Percentiles rank a stretch among this genome's conserved stretches.
Evolutionary conservation across 30 jellyfish, hydroid and myxozoan genomes (phyloP).

Genomic region (Chironex yamaguchii): DNA sequence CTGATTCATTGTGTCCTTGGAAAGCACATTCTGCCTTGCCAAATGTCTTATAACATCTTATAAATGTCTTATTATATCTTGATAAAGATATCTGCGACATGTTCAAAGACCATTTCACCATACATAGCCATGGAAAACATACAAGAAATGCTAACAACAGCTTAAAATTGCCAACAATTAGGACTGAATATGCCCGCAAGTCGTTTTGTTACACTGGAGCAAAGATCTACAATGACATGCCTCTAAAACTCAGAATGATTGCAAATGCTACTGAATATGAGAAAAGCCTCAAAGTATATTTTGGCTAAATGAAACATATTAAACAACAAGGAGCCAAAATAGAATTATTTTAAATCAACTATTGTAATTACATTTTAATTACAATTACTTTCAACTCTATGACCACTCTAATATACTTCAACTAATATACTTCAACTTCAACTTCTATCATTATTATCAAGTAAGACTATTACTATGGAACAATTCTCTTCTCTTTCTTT

Average conservation of each 20-base stretch:
- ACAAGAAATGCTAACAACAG: conserved; percentile 74
- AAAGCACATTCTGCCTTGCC: conserved; percentile 57
- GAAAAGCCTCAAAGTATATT: conserved; percentile 49
- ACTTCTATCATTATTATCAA: too few species aligned
- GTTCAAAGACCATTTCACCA: conserved; percentile 59
- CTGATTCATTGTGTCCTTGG: conserved; percentile 43
- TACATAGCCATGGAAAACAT: conserved; percentile 40
- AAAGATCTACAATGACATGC: conserved; percentile 60
- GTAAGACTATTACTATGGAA: not conserved
- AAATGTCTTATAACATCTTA: too few species aligned
- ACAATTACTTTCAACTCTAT: too few species aligned
- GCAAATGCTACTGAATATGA: conserved; percentile 31
- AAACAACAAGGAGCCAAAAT: too few species aligned
- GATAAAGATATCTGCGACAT: conserved; percentile 67
- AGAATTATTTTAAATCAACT: too few species aligned
- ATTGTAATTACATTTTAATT: too few species aligned
- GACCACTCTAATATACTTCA: too few species aligned
- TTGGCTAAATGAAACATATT: not conserved
- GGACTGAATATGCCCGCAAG: conserved; percentile 69
- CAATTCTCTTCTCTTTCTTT: conserved; percentile 42
- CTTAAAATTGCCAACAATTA: conserved; percentile 20
- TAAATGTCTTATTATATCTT: too few species aligned
- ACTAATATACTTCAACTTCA: too few species aligned
- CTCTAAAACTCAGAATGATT: conserved; percentile 63
- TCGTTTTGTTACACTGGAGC: conserved; percentile 58